phyloP scores from a whole-genome alignment of 2,113 vertebrate species.

The Proterorhinus semilunaris region DNA sequence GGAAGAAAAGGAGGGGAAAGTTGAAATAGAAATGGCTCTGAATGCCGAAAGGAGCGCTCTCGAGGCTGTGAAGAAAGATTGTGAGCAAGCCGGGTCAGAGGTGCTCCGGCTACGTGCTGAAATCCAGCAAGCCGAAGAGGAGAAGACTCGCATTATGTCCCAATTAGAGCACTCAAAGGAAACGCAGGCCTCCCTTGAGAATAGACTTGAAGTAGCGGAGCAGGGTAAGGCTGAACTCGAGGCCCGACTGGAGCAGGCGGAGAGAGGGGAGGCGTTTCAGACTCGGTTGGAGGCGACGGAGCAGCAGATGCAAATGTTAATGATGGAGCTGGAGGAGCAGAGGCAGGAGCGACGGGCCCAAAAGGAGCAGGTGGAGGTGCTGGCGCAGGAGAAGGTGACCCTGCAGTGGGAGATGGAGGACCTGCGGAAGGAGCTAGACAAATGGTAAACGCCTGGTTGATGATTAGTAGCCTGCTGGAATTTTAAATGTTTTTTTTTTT shows the following conservation, averaged over 20 bases:
- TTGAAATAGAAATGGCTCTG: conserved; percentile 28
- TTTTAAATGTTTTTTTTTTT: conserved; percentile 23
- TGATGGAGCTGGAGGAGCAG: conserved; percentile 30
- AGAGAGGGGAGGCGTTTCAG: conserved; percentile 21
- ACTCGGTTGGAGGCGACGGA: conserved; percentile 33
- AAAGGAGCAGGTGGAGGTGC: conserved; percentile 42
- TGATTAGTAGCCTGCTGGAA: background rate
- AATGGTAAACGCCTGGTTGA: conserved; percentile 67
- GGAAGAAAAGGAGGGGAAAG: conserved; percentile 45
- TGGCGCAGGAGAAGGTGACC: conserved; percentile 67
- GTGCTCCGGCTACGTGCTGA: conserved; percentile 33
- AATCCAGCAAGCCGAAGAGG: conserved; percentile 31
- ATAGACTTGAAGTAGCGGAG: conserved; percentile 20
- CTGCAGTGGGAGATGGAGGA: conserved; percentile 75
- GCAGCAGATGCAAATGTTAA: conserved; percentile 29
- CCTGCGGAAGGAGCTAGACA: conserved; percentile 69
- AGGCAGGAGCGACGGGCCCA: conserved; percentile 37
- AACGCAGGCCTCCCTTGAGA: conserved; percentile 26
- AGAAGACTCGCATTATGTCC: conserved; percentile 48
- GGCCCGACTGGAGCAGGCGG: conserved; percentile 26
- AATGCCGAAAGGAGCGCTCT: conserved; percentile 25
- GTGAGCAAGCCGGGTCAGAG: conserved; percentile 45
- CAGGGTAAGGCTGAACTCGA: conserved; percentile 35
- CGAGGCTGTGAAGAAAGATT: conserved; percentile 50
- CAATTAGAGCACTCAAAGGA: conserved; percentile 38